Evolutionary conservation across 2,888 invertebrate species (phyloP), one percentile per base, ranked within the genome.

Genomic region (Homarus gammarus): DNA sequence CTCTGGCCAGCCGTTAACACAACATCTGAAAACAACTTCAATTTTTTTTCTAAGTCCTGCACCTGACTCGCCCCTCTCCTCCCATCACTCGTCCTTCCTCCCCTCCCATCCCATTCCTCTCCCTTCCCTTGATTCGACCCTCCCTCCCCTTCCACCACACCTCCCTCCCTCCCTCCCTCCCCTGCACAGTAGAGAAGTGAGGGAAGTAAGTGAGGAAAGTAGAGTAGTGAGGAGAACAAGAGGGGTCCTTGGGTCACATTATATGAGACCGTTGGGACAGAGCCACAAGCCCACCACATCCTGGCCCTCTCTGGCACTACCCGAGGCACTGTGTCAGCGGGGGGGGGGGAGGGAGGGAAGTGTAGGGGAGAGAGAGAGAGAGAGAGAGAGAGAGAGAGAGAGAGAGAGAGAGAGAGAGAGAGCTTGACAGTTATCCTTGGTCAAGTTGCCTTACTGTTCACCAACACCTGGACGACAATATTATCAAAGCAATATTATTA

Each of bases 171-270:
- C 2, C 31, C 33, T 31, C 70, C 70, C 31, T 31, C 1, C 18
- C 70, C 18, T 36, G 0, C 36, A 27, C 31, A 70, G 31, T 1
- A 70, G 40, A 10, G 12, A 40, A 3, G n/a, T 31, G 8, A 73
- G 27, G 10, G 15, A 1, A 22, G 0, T n/a, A 5, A n/a, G n/a
- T 73, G 36, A 40, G 64, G 33, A 2, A 27, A 10, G 27, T 0
- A 36, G 84, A 72, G 84, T 15, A 3, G n/a, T 2, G 27, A 31
- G 31, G 70, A 84, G 84, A 72, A 72, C 40, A 44, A 40, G 70
- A 84, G 70, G 31, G 72, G 72, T 72, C 18, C 38, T 36, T n/a
- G 44, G 27, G 73, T 73, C 27, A 38, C n/a, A 8, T 38, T 27
- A 49, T 49, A 27, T 27, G 38, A 38, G 73, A 84, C 56, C 38